phyloP scores from a whole-genome alignment of 2,797 vertebrate species.

The Chloroceryle inda region DNA sequence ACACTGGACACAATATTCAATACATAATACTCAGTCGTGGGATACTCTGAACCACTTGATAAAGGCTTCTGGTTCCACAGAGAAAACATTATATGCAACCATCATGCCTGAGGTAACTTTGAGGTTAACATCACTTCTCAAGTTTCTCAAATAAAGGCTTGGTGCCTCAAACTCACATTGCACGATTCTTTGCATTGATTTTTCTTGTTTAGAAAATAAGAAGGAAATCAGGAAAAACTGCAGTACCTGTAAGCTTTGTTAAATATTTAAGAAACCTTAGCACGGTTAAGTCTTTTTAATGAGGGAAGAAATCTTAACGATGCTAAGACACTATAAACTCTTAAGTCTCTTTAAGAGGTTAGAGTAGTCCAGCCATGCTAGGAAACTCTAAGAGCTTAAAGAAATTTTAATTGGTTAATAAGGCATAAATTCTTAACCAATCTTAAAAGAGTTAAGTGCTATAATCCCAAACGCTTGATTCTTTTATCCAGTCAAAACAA shows the following conservation, averaged over 20 bases:
- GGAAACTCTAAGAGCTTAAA: background rate
- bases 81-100: background rate
- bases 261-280: background rate
- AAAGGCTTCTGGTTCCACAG: background rate
- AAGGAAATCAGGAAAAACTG: background rate
- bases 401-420: constrained; percentile 46
- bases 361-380: background rate
- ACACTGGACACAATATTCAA: too few species aligned
- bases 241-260: background rate
- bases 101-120: background rate
- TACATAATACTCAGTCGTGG: too few species aligned
- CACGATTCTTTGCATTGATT: background rate
- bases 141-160: background rate
- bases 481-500: constrained; percentile 38
- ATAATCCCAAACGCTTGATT: constrained; percentile 18
- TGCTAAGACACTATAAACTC: background rate
- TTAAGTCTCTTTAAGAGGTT: constrained; percentile 1
- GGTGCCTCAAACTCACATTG: background rate
- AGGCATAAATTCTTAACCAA: background rate
- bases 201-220: background rate
- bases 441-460: constrained; percentile 13
- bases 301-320: constrained; percentile 36
- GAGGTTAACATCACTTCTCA: background rate
- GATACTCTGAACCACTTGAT: background rate
- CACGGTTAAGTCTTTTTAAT: background rate